Percentiles rank a stretch among this genome's conserved stretches.
Conservation (phyloP, 2,797 vertebrate species). For the Pseudochirops corinnae region DNA sequence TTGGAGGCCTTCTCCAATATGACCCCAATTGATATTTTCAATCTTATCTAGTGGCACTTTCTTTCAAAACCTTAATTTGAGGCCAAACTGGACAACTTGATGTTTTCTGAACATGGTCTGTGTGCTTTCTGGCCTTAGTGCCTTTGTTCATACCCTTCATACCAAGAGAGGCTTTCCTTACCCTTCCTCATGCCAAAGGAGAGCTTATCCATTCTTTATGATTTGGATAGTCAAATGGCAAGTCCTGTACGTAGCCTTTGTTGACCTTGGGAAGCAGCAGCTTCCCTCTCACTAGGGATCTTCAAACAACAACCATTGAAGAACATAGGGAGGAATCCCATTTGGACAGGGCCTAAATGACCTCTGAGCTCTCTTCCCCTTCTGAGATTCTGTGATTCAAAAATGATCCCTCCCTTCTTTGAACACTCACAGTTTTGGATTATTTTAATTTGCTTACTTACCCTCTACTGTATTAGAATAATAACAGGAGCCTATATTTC, state of each 20-base stretch:
- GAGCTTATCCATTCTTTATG: background rate
- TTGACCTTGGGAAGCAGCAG: too few species aligned
- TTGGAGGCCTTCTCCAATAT: background rate
- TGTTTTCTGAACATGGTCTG: background rate
- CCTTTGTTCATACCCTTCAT: background rate
- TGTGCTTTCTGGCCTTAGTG: background rate
- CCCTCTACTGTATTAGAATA: background rate
- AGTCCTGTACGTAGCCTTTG: too few species aligned
- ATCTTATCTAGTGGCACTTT: background rate
- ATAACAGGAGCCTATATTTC: background rate
- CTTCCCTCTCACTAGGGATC: background rate
- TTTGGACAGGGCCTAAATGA: background rate
- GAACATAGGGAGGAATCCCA: background rate
- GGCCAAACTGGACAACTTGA: background rate
- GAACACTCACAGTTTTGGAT: background rate
- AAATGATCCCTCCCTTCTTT: background rate
- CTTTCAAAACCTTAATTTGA: background rate
- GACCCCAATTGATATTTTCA: background rate
- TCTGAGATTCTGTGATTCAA: too few species aligned
- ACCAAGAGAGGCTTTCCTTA: background rate
- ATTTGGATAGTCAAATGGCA: background rate
- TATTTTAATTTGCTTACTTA: background rate
- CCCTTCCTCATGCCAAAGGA: background rate
- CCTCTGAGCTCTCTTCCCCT: background rate
- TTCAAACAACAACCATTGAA: background rate